Percentiles rank a stretch among this genome's conserved stretches.
These are phyloP conservation scores for Eulithis prunata DNA, from an alignment of 2,888 invertebrate species.

Conservation along the genomic window DNA sequence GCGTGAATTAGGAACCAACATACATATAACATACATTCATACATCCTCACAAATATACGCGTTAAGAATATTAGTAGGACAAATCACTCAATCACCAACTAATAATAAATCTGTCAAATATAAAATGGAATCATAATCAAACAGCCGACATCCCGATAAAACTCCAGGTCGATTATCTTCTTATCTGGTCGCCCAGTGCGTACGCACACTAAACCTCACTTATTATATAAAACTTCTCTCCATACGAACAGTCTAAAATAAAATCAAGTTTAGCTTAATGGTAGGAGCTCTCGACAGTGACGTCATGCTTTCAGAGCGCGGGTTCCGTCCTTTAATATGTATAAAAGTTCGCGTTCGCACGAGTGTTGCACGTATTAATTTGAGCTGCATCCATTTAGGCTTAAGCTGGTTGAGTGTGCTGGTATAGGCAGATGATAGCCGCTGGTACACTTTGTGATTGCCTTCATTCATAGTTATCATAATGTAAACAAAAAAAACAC, in stretches of 20 bases:
- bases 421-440: background rate
- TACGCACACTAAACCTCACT: background rate
- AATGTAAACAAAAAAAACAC: too few species aligned
- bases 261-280: conserved; percentile 40
- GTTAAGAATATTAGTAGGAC: too few species aligned
- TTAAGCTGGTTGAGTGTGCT: conserved; percentile 16
- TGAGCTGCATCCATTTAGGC: conserved; percentile 37
- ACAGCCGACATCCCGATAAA: too few species aligned
- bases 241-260: conserved; percentile 12
- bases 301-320: conserved; percentile 33
- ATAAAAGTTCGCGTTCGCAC: conserved; percentile 50
- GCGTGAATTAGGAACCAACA: too few species aligned
- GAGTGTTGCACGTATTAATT: conserved; percentile 40
- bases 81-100: too few species aligned
- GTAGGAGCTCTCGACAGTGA: conserved; percentile 36
- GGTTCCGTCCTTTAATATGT: conserved; percentile 43
- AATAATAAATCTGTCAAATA: too few species aligned
- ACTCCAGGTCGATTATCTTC: too few species aligned
- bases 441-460: background rate
- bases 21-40: too few species aligned
- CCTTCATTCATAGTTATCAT: too few species aligned
- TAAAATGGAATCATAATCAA: too few species aligned
- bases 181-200: too few species aligned
- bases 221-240: conserved; percentile 1
- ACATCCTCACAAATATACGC: too few species aligned